phyloP scores from a whole-genome alignment of 1,140 invertebrate genomes.

The Ceratosolen fusciceps region DNA sequence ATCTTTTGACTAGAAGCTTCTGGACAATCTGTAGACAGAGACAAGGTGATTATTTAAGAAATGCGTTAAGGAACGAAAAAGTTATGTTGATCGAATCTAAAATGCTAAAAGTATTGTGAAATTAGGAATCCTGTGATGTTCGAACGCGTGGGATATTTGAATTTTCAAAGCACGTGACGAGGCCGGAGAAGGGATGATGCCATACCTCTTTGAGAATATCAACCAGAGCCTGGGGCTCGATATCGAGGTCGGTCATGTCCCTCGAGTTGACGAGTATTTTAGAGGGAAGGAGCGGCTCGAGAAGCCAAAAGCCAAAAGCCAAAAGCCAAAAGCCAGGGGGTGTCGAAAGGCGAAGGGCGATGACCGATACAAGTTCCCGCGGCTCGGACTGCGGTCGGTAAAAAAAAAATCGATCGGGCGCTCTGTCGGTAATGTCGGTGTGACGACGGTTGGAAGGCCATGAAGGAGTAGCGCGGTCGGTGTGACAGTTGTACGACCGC shows the following conservation, averaged over 20 bases:
- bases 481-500: too few relatives aligned
- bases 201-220: conserved; percentile 1
- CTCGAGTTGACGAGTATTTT: neutral
- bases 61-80: neutral
- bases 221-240: neutral
- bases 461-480: too few relatives aligned
- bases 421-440: neutral
- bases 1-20: neutral
- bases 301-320: too few relatives aligned
- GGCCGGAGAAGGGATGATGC: neutral
- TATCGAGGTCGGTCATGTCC: neutral
- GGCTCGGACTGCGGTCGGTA: neutral
- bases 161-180: neutral
- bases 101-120: neutral
- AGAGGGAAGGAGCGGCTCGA: too few relatives aligned
- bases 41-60: neutral
- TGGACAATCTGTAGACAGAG: conserved; percentile 11
- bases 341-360: too few relatives aligned
- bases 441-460: neutral
- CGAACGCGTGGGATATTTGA: neutral
- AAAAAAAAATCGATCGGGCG: neutral
- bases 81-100: neutral
- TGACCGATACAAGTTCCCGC: too few relatives aligned
- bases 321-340: too few relatives aligned
- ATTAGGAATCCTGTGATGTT: neutral